Percentiles rank a stretch among this genome's conserved stretches.
Conservation (phyloP, 2,113 vertebrate species). For the Ahaetulla prasina region DNA sequence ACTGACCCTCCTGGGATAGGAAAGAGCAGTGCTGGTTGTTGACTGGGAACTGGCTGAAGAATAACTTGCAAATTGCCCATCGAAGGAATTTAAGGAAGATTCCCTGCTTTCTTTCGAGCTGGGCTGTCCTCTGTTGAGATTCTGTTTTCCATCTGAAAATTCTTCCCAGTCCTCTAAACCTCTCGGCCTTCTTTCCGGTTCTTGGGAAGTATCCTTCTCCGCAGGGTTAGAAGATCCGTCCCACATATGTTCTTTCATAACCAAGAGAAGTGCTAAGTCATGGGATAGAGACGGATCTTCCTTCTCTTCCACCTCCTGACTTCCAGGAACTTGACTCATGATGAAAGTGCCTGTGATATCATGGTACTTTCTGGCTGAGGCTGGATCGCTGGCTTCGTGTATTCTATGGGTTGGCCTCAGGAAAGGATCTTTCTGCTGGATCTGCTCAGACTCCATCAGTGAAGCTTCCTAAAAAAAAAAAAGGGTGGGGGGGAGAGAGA, state of each 20-base stretch:
- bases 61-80: not conserved
- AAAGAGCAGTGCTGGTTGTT: not conserved
- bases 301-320: not conserved
- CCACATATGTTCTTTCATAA: conserved; percentile 34
- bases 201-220: conserved; percentile 18
- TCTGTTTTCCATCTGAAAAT: conserved; percentile 26
- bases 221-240: conserved; percentile 16
- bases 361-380: not conserved
- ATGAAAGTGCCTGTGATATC: not conserved
- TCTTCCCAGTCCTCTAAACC: conserved; percentile 16
- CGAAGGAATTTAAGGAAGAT: not conserved
- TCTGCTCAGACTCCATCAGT: conserved; percentile 67
- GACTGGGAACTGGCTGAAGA: conserved; percentile 23
- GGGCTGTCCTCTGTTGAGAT: not conserved
- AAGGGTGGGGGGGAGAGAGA: not conserved
- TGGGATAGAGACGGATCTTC: not conserved
- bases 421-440: conserved; percentile 15
- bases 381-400: conserved; percentile 3
- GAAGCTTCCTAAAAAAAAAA: conserved; percentile 50
- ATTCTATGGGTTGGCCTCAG: not conserved
- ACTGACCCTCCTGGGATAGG: not conserved
- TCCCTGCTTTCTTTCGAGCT: conserved; percentile 10
- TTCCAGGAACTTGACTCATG: conserved; percentile 31
- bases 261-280: not conserved
- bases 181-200: conserved; percentile 23